These are phyloP conservation scores for Caradrina kadenii DNA, from an alignment of 2,888 invertebrate genomes.

Conservation along the genomic window DNA sequence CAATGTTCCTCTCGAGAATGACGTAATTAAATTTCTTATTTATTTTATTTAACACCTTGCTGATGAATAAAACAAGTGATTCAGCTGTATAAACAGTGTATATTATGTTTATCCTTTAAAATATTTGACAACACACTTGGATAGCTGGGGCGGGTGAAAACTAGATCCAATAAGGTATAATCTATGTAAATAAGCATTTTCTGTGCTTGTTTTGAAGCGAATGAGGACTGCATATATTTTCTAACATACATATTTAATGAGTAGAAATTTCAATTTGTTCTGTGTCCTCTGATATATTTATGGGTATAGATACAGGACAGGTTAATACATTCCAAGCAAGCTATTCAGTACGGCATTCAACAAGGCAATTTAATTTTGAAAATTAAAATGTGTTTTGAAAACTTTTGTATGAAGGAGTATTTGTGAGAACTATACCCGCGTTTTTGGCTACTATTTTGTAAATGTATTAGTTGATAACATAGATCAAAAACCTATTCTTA, in stretches of 20 bases:
- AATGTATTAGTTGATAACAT: too few species aligned
- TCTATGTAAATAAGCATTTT: slow-evolving; percentile 48
- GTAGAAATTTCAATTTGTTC: slow-evolving; percentile 22
- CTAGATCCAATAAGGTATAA: slow-evolving; percentile 42
- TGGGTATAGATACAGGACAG: neutral
- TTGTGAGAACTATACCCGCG: too few species aligned
- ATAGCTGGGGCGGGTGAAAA: slow-evolving; percentile 28
- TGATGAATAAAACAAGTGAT: slow-evolving; percentile 32
- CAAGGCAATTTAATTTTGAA: neutral
- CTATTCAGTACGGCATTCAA: neutral
- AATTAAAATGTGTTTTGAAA: too few species aligned
- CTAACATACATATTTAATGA: slow-evolving; percentile 35
- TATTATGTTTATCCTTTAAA: slow-evolving; percentile 35
- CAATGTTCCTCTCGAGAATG: slow-evolving; percentile 24
- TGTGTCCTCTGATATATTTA: slow-evolving; percentile 17
- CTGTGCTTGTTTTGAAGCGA: slow-evolving; percentile 43
- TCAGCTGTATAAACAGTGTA: slow-evolving; percentile 39
- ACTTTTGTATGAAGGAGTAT: too few species aligned
- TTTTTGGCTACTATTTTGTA: too few species aligned
- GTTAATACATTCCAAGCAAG: neutral
- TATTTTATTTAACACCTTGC: slow-evolving; percentile 52
- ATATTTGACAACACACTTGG: slow-evolving; percentile 47
- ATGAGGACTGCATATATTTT: slow-evolving; percentile 30
- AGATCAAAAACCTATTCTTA: too few species aligned
- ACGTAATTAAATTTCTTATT: slow-evolving; percentile 58